A percentile compares a stretch with the other conserved stretches of the same genome.
These are phyloP conservation scores for Eptesicus fuscus DNA, from an alignment of 2,113 vertebrate species.

Conservation along the genomic window DNA sequence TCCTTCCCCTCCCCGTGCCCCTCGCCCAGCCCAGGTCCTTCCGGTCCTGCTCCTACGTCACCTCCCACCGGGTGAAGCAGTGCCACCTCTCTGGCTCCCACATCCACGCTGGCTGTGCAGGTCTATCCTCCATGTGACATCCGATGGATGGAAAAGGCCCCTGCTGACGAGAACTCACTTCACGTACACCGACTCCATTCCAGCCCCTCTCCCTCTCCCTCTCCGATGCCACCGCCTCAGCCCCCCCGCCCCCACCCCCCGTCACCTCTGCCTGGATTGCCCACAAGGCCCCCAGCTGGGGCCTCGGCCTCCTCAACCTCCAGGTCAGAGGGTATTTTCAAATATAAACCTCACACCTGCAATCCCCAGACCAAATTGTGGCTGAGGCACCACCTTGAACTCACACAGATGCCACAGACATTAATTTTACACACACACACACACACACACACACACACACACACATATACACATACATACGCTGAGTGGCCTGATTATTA, in stretches of 20 bases:
- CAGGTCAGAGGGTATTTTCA: background rate
- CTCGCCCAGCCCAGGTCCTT: no score
- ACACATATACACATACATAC: no score
- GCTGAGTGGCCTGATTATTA: no score
- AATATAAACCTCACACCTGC: background rate
- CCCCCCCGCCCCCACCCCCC: background rate
- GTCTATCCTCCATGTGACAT: background rate
- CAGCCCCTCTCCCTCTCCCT: background rate
- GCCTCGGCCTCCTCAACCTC: background rate
- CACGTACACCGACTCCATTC: accelerated
- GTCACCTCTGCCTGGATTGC: background rate
- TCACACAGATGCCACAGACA: background rate
- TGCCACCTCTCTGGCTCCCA: background rate
- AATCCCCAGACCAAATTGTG: background rate
- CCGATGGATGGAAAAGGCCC: background rate
- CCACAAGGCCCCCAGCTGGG: no score
- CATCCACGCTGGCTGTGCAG: background rate
- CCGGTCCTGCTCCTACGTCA: accelerated
- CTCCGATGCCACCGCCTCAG: background rate
- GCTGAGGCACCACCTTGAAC: background rate
- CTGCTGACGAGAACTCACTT: no score
- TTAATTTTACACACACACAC: background rate
- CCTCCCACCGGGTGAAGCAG: background rate
- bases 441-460: no score
- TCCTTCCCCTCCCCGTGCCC: no score